Evolutionary conservation across 2,797 vertebrate species (phyloP), one percentile per base, ranked within the genome.

Genomic region (Megaceryle alcyon): DNA sequence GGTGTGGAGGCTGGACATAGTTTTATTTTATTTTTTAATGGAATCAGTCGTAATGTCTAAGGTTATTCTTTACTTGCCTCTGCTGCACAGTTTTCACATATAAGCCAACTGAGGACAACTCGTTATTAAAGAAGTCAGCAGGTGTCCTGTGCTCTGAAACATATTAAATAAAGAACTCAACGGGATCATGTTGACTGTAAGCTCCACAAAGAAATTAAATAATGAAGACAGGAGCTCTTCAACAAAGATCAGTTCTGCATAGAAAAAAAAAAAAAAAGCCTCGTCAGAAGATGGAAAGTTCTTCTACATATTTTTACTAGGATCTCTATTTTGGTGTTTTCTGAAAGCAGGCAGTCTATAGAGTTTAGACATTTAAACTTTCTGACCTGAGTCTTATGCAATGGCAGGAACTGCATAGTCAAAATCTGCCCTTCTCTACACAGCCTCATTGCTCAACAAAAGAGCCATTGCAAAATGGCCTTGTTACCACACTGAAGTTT

Each of bases 21-120:
- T 92, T 96, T 94, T 94, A 84, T 93, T 97, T 94, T 94, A 76
- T 92, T 95, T 69, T 96, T 95, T 95, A 97, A 97, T 94, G 64
- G 89, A 96, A 81, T 96, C 92, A 59, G 72, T 94, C 82, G 78
- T 96, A 95, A 96, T 96, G 95, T 97, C 94, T 96, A 84, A 97
- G 95, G 95, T 97, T 97, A 97, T 97, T 96, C 94, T 97, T 96
- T 96, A 97, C 88, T 97, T 93, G 95, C 94, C 96, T 97, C 95
- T 93, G 96, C 89, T 96, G 95, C 94, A 96, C 93, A 91, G 91
- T 97, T 97, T 97, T 94, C 96, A 95, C 92, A 91, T 97, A 91
- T 90, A 98, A 96, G 89, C 66, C 96, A 92, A 87, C 7, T 23
- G 94, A 96, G 96, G 95, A 96, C 95, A 96, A 96, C 91, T 97